These are phyloP conservation scores for Myotis vivesi DNA, from an alignment of 2,797 vertebrate genomes.

Conservation along the genomic window DNA sequence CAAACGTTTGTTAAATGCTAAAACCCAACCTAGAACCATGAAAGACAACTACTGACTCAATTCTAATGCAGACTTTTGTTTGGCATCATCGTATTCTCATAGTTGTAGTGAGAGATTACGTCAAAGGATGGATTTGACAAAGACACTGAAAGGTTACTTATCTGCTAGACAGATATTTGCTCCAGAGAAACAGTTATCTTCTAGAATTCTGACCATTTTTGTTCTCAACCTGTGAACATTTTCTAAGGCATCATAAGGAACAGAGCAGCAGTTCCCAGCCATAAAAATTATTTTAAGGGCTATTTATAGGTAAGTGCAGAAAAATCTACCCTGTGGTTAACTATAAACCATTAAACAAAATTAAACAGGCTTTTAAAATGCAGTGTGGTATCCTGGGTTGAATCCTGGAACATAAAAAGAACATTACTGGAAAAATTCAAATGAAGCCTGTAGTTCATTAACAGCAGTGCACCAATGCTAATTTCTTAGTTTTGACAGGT, in stretches of 20 bases:
- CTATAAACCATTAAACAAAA: not conserved
- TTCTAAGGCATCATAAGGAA: not conserved
- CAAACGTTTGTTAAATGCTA: not conserved
- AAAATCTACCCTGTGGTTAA: not conserved
- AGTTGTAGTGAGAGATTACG: not conserved
- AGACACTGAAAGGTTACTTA: not conserved
- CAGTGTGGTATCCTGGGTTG: not conserved
- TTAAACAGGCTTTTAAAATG: slow-evolving; percentile 25
- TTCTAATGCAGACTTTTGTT: not conserved
- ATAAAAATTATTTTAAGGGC: not conserved
- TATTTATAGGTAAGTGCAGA: not conserved
- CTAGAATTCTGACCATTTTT: not conserved
- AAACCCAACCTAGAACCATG: not conserved
- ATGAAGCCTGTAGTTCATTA: not conserved
- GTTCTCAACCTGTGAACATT: not conserved
- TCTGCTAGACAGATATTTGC: not conserved
- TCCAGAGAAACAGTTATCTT: not conserved
- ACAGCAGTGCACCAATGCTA: not conserved
- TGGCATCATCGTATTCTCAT: not conserved
- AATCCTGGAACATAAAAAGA: not conserved
- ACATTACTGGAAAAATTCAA: not conserved
- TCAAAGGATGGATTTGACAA: not conserved
- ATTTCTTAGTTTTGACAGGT: not conserved
- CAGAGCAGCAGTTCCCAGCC: not conserved
- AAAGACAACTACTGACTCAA: not conserved